Evolutionary conservation across 2,113 vertebrate species (phyloP).

Genomic region (Tricholaema leucomelas): DNA sequence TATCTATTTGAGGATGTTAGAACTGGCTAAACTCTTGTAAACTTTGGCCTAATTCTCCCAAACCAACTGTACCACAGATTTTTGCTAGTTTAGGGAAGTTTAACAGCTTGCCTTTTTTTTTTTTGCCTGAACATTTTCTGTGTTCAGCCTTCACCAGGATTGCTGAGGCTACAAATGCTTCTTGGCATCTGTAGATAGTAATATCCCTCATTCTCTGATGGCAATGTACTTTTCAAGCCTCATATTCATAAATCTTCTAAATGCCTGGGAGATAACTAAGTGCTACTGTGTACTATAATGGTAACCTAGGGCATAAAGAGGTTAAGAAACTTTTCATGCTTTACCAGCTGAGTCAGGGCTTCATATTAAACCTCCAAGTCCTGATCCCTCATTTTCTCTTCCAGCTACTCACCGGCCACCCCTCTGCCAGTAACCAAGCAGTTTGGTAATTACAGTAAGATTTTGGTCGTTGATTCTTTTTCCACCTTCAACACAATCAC

Average conservation of each 20-base stretch:
- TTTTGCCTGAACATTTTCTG: neutral
- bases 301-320: conserved; percentile 14
- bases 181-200: conserved; percentile 40
- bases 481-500: neutral
- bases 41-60: neutral
- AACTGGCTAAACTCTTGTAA: neutral
- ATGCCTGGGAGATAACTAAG: conserved; percentile 16
- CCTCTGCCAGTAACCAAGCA: neutral
- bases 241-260: conserved; percentile 13
- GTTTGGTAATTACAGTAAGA: neutral
- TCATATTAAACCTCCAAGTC: neutral
- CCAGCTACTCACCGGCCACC: neutral
- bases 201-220: conserved; percentile 23
- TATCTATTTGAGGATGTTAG: neutral
- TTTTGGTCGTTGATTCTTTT: neutral
- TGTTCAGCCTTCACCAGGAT: neutral
- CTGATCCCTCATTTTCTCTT: neutral
- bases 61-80: neutral
- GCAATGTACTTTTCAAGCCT: conserved; percentile 15
- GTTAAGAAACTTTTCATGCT: neutral
- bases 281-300: neutral
- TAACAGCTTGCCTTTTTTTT: neutral
- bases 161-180: conserved; percentile 29
- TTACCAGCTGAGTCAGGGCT: neutral
- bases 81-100: neutral